A percentile compares a stretch with the other conserved stretches of the same genome.
phyloP scores from a whole-genome alignment of 37 sponge, comb jelly and placozoan species.

The Geodia barretti region DNA sequence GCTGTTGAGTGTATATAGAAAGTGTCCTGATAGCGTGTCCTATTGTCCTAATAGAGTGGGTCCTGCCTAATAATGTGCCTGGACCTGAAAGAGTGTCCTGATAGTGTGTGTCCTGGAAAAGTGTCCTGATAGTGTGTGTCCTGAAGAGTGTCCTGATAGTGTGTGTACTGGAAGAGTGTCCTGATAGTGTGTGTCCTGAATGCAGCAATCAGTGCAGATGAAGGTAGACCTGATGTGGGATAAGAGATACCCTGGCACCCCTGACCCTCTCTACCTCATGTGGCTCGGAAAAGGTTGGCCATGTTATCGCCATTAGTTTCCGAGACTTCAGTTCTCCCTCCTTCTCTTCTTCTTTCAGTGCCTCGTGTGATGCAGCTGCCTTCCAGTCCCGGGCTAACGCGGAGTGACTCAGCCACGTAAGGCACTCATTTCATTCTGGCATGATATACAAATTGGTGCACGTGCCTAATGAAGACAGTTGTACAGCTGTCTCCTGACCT shows the following conservation, averaged over 20 bases:
- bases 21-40: no score
- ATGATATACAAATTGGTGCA: no score
- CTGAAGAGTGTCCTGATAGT: no score
- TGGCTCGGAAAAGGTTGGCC: constrained; percentile 56
- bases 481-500: no score
- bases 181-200: no score
- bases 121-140: no score
- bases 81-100: no score
- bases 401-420: constrained; percentile 26
- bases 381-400: not conserved
- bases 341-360: constrained; percentile 1
- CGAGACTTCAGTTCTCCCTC: not conserved
- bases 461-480: not conserved
- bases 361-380: constrained; percentile 2
- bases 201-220: constrained; percentile 44
- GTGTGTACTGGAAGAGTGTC: no score
- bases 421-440: not conserved
- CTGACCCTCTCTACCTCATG: constrained; percentile 49
- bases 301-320: not conserved
- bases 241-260: constrained; percentile 19
- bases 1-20: no score
- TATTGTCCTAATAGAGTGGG: no score
- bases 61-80: no score
- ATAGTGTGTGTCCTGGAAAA: no score
- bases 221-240: constrained; percentile 57